These are phyloP conservation scores for Laticauda laticaudata DNA, from an alignment of 2,113 vertebrate genomes.

Conservation along the genomic window DNA sequence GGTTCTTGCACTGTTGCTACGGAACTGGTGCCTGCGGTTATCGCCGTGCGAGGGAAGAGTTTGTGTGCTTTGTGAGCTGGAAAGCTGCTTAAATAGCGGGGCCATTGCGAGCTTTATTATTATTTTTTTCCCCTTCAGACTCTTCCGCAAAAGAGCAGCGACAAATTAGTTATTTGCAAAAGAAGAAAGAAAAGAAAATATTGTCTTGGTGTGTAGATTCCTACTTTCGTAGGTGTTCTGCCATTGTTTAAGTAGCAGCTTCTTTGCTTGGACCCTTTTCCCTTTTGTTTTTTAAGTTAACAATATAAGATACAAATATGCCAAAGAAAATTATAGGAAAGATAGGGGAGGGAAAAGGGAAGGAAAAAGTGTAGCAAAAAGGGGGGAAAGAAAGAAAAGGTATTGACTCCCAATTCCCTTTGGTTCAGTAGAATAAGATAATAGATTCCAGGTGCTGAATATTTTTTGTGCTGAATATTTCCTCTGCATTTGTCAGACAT, in stretches of 20 bases:
- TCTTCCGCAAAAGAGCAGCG: conserved; percentile 20
- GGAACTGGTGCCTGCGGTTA: conserved; percentile 61
- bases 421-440: neutral
- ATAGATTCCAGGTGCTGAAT: too few relatives aligned
- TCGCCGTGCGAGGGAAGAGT: conserved; percentile 36
- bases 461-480: neutral
- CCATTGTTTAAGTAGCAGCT: neutral
- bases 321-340: neutral
- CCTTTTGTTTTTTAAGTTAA: neutral
- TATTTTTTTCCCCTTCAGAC: conserved; percentile 17
- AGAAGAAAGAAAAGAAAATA: neutral
- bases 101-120: conserved; percentile 11
- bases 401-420: neutral
- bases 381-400: neutral
- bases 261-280: neutral
- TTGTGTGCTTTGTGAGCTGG: conserved; percentile 42
- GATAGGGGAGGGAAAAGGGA: neutral
- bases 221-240: neutral
- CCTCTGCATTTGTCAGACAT: neutral
- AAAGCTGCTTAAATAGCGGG: conserved; percentile 38
- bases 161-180: neutral
- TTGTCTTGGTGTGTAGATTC: neutral
- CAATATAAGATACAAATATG: neutral
- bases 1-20: conserved; percentile 49
- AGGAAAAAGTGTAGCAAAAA: neutral